Evolutionary conservation across 2,797 vertebrate genomes (phyloP).

Genomic region (Trematomus bernacchii): DNA sequence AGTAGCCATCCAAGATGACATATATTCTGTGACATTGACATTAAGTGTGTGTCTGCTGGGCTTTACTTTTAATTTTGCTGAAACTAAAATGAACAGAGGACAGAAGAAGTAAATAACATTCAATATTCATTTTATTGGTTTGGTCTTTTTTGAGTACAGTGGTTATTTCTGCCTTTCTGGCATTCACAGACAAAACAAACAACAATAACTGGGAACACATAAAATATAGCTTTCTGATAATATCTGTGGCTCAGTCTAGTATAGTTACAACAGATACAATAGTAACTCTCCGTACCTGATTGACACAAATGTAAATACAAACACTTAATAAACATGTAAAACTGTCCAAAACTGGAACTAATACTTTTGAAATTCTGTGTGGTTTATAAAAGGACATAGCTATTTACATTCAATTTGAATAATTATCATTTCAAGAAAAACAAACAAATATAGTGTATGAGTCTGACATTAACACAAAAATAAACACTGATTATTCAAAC

Average conservation of each 20-base stretch:
- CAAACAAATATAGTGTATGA: slow-evolving; percentile 72
- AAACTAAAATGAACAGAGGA: slow-evolving; percentile 20
- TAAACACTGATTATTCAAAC: slow-evolving; percentile 85
- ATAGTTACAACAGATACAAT: slow-evolving; percentile 80
- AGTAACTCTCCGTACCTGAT: slow-evolving; percentile 80
- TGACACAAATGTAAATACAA: slow-evolving; percentile 72
- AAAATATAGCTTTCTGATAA: slow-evolving; percentile 87
- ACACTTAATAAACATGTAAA: slow-evolving; percentile 71
- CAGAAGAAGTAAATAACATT: slow-evolving; percentile 67
- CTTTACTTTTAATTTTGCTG: neutral
- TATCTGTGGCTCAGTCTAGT: slow-evolving; percentile 90
- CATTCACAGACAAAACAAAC: slow-evolving; percentile 83
- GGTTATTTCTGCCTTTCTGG: slow-evolving; percentile 85
- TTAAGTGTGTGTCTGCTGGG: neutral
- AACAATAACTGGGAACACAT: slow-evolving; percentile 82
- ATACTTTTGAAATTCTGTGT: slow-evolving; percentile 85
- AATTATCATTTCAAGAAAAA: slow-evolving; percentile 74
- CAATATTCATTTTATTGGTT: slow-evolving; percentile 89
- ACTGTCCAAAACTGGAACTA: slow-evolving; percentile 78
- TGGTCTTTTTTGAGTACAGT: slow-evolving; percentile 88
- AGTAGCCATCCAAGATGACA: neutral
- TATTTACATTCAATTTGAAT: slow-evolving; percentile 88
- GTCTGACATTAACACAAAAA: slow-evolving; percentile 71
- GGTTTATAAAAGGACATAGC: slow-evolving; percentile 80
- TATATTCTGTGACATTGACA: slow-evolving; percentile 15